Evolutionary conservation across 2,888 invertebrate genomes (phyloP).

Genomic region (Idaea aversata): DNA sequence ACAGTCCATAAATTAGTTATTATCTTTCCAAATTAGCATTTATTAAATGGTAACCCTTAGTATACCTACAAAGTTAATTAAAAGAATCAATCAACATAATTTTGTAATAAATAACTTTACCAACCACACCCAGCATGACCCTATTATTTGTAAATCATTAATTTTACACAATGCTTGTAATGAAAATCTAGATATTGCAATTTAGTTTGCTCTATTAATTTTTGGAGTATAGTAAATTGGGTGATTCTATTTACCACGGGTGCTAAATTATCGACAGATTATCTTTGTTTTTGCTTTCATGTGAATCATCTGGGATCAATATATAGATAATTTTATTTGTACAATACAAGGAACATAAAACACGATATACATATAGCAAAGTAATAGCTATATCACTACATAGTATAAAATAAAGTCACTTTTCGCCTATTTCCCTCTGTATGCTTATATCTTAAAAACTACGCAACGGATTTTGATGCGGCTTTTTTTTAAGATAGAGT

Average conservation of each 20-base stretch:
- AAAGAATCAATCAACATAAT: not conserved
- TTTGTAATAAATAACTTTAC: not conserved
- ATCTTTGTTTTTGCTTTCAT: not conserved
- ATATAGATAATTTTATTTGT: no score
- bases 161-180: slow-evolving; percentile 8
- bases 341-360: no score
- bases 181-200: not conserved
- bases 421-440: no score
- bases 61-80: not conserved
- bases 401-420: no score
- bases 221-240: not conserved
- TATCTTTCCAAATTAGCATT: not conserved
- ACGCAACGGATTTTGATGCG: no score
- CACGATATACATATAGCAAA: no score
- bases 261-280: not conserved
- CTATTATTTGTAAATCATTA: slow-evolving; percentile 10
- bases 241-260: not conserved
- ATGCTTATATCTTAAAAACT: no score
- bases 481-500: no score
- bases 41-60: not conserved
- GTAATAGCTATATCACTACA: no score
- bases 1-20: not conserved
- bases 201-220: not conserved
- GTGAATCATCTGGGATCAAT: not conserved
- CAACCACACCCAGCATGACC: not conserved